These are phyloP conservation scores for Raja brachyura DNA, from an alignment of 2,113 vertebrate genomes.

Conservation along the genomic window DNA sequence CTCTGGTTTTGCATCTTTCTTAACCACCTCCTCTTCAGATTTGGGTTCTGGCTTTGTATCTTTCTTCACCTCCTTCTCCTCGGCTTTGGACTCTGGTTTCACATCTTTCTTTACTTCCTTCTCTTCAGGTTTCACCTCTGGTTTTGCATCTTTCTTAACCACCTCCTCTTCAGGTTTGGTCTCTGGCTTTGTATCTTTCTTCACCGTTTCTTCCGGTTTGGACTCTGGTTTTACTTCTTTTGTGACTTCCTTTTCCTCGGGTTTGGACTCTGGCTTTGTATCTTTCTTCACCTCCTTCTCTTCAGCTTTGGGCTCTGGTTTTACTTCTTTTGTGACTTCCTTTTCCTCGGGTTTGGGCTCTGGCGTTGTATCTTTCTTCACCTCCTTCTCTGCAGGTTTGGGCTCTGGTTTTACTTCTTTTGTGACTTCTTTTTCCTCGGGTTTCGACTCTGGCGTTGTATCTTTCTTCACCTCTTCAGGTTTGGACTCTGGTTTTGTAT, in stretches of 20 bases:
- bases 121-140: conserved; percentile 41
- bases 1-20: conserved; percentile 39
- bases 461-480: too few relatives aligned
- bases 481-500: too few relatives aligned
- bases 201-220: conserved; percentile 45
- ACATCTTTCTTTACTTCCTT: conserved; percentile 5
- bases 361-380: too few relatives aligned
- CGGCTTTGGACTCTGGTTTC: conserved; percentile 36
- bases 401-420: neutral
- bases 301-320: too few relatives aligned
- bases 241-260: neutral
- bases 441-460: conserved; percentile 26
- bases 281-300: too few relatives aligned
- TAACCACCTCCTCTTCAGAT: neutral
- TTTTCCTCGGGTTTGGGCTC: too few relatives aligned
- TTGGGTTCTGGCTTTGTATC: conserved; percentile 45
- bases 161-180: too few relatives aligned
- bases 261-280: conserved; percentile 45
- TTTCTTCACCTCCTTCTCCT: conserved; percentile 43
- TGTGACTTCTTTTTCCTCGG: conserved; percentile 39
- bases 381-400: neutral
- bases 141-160: neutral
- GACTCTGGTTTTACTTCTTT: neutral
- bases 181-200: conserved; percentile 45
- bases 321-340: too few relatives aligned